Evolutionary conservation across 2,888 invertebrate genomes (phyloP).

Genomic region (Ptychoptera contaminata): DNA sequence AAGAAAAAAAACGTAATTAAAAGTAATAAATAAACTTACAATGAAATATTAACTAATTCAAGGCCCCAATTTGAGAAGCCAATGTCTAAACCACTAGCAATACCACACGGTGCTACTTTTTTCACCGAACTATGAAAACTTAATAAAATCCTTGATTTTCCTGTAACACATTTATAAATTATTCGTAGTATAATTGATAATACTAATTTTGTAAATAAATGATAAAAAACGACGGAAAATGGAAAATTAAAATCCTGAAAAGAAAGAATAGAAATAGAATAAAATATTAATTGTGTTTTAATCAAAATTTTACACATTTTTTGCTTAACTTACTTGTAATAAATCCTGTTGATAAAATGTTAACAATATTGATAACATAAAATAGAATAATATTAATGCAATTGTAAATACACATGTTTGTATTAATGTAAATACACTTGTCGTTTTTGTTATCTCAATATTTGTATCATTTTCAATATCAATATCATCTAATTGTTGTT

Average conservation of each 20-base stretch:
- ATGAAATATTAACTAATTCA: slow-evolving; percentile 82
- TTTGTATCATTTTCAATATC: background rate
- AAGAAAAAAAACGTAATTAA: background rate
- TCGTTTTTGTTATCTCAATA: background rate
- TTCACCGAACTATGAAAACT: slow-evolving; percentile 63
- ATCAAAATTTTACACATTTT: background rate
- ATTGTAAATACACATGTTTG: slow-evolving; percentile 14
- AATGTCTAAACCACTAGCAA: slow-evolving; percentile 92
- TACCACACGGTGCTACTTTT: slow-evolving; percentile 68
- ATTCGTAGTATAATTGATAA: slow-evolving; percentile 57
- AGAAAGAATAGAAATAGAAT: slow-evolving; percentile 10
- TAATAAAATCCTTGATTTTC: slow-evolving; percentile 49
- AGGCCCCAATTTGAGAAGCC: slow-evolving; percentile 98
- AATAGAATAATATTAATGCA: slow-evolving; percentile 62
- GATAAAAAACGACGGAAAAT: slow-evolving; percentile 75
- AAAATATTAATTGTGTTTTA: background rate
- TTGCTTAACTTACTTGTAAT: slow-evolving; percentile 46
- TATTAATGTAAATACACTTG: background rate
- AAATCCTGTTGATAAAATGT: slow-evolving; percentile 96
- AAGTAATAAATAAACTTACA: slow-evolving; percentile 39
- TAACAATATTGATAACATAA: slow-evolving; percentile 81
- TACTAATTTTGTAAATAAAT: slow-evolving; percentile 76
- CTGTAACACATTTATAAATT: slow-evolving; percentile 30
- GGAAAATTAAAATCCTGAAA: slow-evolving; percentile 77
- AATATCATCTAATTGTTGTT: background rate